Evolutionary conservation across 53 echinoderm and acorn worm species (phyloP).

Genomic region (Patiria pectinifera): DNA sequence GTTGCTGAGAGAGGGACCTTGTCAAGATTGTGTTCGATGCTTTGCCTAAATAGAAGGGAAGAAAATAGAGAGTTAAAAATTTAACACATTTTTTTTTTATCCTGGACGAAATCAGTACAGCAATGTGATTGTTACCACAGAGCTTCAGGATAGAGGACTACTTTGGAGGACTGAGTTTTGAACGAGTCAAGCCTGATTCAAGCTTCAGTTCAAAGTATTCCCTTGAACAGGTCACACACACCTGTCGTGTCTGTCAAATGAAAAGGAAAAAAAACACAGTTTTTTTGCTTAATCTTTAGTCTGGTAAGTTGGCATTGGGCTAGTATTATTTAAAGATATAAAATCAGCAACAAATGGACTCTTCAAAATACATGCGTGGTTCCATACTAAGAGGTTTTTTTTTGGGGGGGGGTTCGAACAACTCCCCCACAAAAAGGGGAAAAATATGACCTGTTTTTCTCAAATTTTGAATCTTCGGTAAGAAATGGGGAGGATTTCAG

Average conservation of each 20-base stretch:
- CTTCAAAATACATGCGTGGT: no score
- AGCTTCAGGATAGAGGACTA: not conserved
- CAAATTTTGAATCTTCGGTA: no score
- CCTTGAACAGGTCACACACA: no score
- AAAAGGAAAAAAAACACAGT: not conserved
- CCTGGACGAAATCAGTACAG: not conserved
- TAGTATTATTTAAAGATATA: no score
- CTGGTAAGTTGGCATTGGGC: no score
- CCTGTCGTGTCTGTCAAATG: not conserved
- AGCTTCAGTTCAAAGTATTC: no score
- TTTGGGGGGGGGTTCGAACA: not conserved
- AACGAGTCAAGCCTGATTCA: not conserved
- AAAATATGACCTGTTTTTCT: no score
- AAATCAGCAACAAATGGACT: no score
- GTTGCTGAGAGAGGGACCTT: slow-evolving; percentile 15
- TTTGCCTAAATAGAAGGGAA: not conserved
- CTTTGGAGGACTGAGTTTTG: not conserved
- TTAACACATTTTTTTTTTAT: not conserved
- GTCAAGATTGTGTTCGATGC: not conserved
- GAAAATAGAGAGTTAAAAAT: not conserved
- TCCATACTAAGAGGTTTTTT: not conserved
- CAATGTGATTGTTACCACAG: not conserved
- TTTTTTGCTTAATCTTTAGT: no score
- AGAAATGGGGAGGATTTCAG: no score
- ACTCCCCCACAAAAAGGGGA: no score